Evolutionary conservation across 2,113 vertebrate species (phyloP).

Genomic region (Clarias macrocephalus): DNA sequence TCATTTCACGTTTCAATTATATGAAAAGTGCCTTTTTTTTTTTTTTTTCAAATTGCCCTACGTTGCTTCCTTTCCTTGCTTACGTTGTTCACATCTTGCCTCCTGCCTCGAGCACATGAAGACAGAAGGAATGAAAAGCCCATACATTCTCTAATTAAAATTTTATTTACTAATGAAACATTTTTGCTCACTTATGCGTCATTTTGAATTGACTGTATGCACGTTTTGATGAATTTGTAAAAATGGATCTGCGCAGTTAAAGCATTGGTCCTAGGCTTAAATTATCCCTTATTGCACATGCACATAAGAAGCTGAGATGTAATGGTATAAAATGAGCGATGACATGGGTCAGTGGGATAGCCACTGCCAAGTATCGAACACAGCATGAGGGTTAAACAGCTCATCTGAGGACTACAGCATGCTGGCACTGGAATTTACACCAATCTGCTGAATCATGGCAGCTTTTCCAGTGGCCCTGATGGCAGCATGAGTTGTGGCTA

Average conservation of each 20-base stretch:
- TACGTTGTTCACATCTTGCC: background rate
- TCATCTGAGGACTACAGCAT: background rate
- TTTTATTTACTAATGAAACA: too few species aligned
- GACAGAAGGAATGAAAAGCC: background rate
- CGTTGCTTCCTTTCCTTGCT: background rate
- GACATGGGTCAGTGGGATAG: background rate
- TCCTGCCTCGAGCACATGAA: background rate
- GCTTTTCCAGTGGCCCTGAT: constrained; percentile 37
- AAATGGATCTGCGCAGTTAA: background rate
- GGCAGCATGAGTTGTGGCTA: constrained; percentile 52
- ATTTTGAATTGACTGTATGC: background rate
- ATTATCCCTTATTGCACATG: background rate
- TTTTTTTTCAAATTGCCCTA: background rate
- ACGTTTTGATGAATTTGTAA: background rate
- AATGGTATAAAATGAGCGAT: background rate
- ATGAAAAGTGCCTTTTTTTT: background rate
- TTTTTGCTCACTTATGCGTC: background rate
- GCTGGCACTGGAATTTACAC: background rate
- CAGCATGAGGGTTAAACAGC: background rate
- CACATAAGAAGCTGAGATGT: background rate
- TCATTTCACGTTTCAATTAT: background rate
- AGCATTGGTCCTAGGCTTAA: background rate
- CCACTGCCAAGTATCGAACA: background rate
- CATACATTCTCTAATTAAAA: too few species aligned
- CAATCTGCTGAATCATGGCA: constrained; percentile 60